Conservation (phyloP, 1,140 invertebrate species). For the Alviniconcha marisindica region DNA sequence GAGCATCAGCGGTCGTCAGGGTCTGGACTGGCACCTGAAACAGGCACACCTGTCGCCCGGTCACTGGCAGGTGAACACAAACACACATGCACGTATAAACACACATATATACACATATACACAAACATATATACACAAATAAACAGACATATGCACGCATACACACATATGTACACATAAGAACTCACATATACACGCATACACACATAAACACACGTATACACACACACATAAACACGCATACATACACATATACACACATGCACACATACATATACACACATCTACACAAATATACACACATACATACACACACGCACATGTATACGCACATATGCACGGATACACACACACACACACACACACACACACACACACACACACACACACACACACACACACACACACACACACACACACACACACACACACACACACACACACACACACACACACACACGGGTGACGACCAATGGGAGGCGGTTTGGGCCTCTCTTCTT, state of each 20-base stretch:
- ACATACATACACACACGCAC: conserved; percentile 12
- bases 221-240: not conserved
- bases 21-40: too few species aligned
- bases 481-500: too few species aligned
- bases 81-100: too few species aligned
- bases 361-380: not conserved
- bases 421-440: not conserved
- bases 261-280: not conserved
- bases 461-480: too few species aligned
- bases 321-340: conserved; percentile 1
- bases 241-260: not conserved
- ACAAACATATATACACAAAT: too few species aligned
- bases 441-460: not conserved
- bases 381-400: conserved; percentile 6
- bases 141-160: too few species aligned
- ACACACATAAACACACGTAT: too few species aligned
- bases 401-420: conserved; percentile 1
- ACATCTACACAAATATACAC: conserved; percentile 1
- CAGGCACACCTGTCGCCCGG: too few species aligned
- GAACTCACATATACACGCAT: too few species aligned
- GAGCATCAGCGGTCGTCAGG: too few species aligned
- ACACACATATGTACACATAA: too few species aligned
- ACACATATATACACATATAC: too few species aligned
- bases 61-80: not conserved
- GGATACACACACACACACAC: not conserved